These are phyloP conservation scores for Rhyacophila evoluta DNA, from an alignment of 2,888 invertebrate genomes.

Conservation along the genomic window DNA sequence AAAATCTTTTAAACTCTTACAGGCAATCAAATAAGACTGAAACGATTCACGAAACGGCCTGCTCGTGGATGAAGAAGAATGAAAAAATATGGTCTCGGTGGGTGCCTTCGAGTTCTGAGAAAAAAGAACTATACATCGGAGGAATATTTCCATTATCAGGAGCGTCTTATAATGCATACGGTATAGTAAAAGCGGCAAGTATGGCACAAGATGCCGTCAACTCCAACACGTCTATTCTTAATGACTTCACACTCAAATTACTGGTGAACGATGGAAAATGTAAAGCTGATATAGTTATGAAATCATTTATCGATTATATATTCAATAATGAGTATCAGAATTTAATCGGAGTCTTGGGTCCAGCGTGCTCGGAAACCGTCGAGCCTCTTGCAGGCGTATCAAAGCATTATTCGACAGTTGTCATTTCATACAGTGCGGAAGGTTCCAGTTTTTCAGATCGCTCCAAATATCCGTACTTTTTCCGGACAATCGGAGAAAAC, in stretches of 20 bases:
- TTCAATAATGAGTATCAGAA: slow-evolving; percentile 68
- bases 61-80: slow-evolving; percentile 74
- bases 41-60: slow-evolving; percentile 69
- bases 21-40: slow-evolving; percentile 57
- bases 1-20: slow-evolving; percentile 62
- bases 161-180: slow-evolving; percentile 70
- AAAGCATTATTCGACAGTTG: slow-evolving; percentile 77
- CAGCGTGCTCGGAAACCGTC: slow-evolving; percentile 85
- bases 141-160: slow-evolving; percentile 80
- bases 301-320: slow-evolving; percentile 79
- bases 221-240: slow-evolving; percentile 68
- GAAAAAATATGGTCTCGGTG: slow-evolving; percentile 64
- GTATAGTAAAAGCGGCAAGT: slow-evolving; percentile 70
- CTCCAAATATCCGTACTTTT: slow-evolving; percentile 81
- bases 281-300: slow-evolving; percentile 79
- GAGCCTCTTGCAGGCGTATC: slow-evolving; percentile 84
- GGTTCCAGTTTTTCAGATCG: slow-evolving; percentile 79
- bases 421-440: slow-evolving; percentile 84
- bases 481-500: slow-evolving; percentile 83
- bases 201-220: slow-evolving; percentile 77
- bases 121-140: slow-evolving; percentile 69
- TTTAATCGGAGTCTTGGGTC: slow-evolving; percentile 80
- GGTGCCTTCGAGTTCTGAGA: slow-evolving; percentile 61
- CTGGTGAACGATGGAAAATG: slow-evolving; percentile 76
- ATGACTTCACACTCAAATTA: slow-evolving; percentile 72